Conservation (phyloP, 2,797 vertebrate genomes). For the Tauraco hartlaubi region DNA sequence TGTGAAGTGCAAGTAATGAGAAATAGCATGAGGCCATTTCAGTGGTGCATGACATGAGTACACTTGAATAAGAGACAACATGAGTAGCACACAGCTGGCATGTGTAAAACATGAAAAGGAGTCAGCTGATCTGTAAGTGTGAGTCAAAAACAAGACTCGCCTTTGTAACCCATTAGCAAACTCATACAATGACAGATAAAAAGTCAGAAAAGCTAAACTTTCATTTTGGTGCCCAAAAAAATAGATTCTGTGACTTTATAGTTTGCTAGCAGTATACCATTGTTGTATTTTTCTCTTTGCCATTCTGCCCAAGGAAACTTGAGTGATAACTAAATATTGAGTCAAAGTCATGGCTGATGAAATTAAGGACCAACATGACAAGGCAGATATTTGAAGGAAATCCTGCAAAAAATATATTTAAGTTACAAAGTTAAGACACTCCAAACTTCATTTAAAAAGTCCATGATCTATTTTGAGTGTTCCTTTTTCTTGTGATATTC, state of each 20-base stretch:
- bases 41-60: neutral
- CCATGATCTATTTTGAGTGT: neutral
- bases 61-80: neutral
- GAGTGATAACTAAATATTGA: neutral
- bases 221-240: neutral
- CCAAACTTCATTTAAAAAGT: neutral
- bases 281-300: neutral
- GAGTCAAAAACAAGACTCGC: neutral
- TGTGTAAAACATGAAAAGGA: neutral
- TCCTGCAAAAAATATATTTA: neutral
- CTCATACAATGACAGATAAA: neutral
- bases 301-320: neutral
- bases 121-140: neutral
- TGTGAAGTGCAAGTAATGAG: neutral
- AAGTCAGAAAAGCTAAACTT: neutral
- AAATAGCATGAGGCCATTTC: neutral
- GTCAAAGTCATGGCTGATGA: neutral
- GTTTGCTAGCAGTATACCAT: neutral
- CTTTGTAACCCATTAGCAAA: neutral
- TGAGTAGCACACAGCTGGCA: neutral
- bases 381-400: neutral
- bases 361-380: neutral
- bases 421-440: neutral
- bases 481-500: neutral
- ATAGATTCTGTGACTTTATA: neutral